Evolutionary conservation across 2,888 invertebrate genomes (phyloP).

Genomic region (Drymonia ruficornis): DNA sequence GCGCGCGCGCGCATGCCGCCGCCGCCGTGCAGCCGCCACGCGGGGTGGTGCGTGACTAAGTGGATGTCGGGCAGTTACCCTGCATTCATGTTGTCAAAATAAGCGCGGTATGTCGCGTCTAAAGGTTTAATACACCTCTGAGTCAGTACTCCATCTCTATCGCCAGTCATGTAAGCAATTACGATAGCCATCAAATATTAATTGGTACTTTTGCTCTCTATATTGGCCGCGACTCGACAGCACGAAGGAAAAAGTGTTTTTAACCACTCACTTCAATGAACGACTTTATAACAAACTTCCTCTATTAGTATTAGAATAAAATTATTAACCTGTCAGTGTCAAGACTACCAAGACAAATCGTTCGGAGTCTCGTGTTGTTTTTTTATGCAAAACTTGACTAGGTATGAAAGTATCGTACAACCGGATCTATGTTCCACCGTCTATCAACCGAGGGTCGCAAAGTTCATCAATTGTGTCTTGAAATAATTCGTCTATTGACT

Average conservation of each 20-base stretch:
- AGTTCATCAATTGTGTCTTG: slow-evolving; percentile 29
- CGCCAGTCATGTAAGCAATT: slow-evolving; percentile 24
- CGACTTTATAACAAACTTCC: slow-evolving; percentile 16
- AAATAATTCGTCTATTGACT: slow-evolving; percentile 34
- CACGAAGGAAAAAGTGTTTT: slow-evolving; percentile 28
- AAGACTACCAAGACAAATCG: slow-evolving; percentile 24
- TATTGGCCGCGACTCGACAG: slow-evolving; percentile 10
- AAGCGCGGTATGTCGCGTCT: too few relatives aligned
- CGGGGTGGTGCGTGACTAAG: too few relatives aligned
- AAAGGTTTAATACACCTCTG: too few relatives aligned
- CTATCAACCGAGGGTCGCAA: slow-evolving; percentile 30
- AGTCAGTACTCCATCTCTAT: background rate
- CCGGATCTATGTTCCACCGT: slow-evolving; percentile 25
- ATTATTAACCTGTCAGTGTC: slow-evolving; percentile 22
- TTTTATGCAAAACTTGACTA: slow-evolving; percentile 35
- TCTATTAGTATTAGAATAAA: slow-evolving; percentile 25
- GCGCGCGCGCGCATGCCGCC: too few relatives aligned
- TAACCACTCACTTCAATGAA: slow-evolving; percentile 9
- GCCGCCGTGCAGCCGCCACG: too few relatives aligned
- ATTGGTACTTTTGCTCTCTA: slow-evolving; percentile 35
- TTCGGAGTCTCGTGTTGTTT: slow-evolving; percentile 37
- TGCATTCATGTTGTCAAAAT: too few relatives aligned
- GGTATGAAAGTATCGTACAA: slow-evolving; percentile 42
- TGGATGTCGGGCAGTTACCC: too few relatives aligned
- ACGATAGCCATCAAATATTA: slow-evolving; percentile 33